These are phyloP conservation scores for Chionis minor DNA, from an alignment of 2,113 vertebrate species.

Conservation along the genomic window DNA sequence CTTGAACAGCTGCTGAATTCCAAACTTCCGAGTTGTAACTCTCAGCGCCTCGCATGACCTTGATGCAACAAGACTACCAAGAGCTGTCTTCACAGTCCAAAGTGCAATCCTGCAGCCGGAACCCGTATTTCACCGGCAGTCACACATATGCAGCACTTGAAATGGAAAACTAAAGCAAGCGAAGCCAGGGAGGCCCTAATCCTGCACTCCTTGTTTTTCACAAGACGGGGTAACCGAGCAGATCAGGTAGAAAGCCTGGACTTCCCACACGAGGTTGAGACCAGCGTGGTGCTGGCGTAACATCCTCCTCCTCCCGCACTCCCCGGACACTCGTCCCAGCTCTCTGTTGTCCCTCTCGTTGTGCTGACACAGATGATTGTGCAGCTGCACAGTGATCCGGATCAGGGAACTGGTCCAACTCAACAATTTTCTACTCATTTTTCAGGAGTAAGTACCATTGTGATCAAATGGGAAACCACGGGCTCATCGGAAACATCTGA, in stretches of 20 bases:
- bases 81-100: background rate
- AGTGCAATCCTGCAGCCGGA: background rate
- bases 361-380: background rate
- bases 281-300: background rate
- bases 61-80: background rate
- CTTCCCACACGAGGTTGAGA: fast-evolving
- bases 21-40: background rate
- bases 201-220: fast-evolving
- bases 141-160: fast-evolving
- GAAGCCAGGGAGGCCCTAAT: background rate
- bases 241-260: background rate
- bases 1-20: background rate
- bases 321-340: background rate
- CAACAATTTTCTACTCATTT: background rate
- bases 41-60: background rate
- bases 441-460: background rate
- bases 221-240: background rate
- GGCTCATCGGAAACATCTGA: background rate
- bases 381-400: background rate
- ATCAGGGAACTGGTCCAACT: background rate
- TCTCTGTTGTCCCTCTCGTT: background rate
- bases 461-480: background rate
- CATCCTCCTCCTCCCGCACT: background rate
- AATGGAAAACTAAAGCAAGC: background rate
- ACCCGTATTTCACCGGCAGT: background rate